Evolutionary conservation across 2,888 invertebrate genomes (phyloP).

Genomic region (Herminia tarsipennalis): DNA sequence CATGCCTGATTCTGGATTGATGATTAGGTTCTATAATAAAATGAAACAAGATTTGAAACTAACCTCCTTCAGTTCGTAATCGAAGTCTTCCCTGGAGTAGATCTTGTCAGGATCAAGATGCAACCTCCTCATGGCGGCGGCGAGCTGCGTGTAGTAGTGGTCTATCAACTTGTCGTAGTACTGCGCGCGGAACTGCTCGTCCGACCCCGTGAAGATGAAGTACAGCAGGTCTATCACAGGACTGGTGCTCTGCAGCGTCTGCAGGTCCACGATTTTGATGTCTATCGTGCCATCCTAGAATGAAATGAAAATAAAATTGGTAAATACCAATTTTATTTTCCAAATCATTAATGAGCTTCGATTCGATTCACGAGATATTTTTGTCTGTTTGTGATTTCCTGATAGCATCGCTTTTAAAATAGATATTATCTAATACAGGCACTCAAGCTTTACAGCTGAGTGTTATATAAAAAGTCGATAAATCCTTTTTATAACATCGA

Average conservation of each 20-base stretch:
- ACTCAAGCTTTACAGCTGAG: too few relatives aligned
- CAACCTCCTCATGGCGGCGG: constrained; percentile 43
- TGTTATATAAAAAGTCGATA: too few relatives aligned
- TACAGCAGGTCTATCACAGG: constrained; percentile 60
- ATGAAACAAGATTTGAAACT: not conserved
- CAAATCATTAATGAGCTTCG: too few relatives aligned
- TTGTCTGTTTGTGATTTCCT: too few relatives aligned
- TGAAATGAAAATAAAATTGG: too few relatives aligned
- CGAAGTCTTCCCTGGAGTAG: constrained; percentile 56
- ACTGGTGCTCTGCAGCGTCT: constrained; percentile 43
- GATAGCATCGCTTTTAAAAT: too few relatives aligned
- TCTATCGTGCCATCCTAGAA: constrained; percentile 41
- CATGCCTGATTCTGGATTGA: too few relatives aligned
- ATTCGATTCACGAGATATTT: too few relatives aligned
- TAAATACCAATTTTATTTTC: too few relatives aligned
- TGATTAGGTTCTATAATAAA: not conserved
- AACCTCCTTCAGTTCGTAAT: constrained; percentile 56
- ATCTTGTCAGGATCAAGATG: constrained; percentile 46
- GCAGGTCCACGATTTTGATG: not conserved
- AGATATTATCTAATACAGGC: too few relatives aligned
- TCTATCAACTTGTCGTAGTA: constrained; percentile 41
- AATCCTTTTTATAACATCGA: too few relatives aligned
- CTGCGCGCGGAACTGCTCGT: constrained; percentile 55
- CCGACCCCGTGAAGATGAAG: constrained; percentile 61
- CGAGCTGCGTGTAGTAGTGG: constrained; percentile 48